Percentiles rank a stretch among this genome's conserved stretches.
Evolutionary conservation across 2,888 invertebrate species (phyloP).

Genomic region (Stictocephala bisonia): DNA sequence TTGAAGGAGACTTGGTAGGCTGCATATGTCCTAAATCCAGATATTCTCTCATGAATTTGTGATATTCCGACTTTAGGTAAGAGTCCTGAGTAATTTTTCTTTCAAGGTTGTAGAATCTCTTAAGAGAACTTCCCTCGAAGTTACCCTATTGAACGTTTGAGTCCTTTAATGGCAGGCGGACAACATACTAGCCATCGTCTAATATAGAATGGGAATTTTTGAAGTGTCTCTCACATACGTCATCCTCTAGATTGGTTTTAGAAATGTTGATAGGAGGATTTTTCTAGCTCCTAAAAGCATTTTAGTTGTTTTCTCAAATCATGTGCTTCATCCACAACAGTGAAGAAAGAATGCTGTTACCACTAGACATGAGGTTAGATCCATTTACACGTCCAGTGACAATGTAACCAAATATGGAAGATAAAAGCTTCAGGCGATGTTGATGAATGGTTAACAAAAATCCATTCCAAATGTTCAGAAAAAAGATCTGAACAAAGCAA

Average conservation of each 20-base stretch:
- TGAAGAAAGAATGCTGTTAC: not conserved
- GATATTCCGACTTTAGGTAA: constrained; percentile 39
- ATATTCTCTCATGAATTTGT: constrained; percentile 55
- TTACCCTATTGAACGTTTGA: constrained; percentile 9
- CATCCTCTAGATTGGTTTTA: constrained; percentile 15
- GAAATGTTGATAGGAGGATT: no score
- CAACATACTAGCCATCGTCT: constrained; percentile 30
- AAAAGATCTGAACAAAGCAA: constrained; percentile 45
- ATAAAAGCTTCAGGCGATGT: constrained; percentile 1
- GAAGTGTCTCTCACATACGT: constrained; percentile 42
- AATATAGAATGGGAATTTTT: constrained; percentile 18
- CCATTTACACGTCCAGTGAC: constrained; percentile 15
- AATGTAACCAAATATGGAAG: constrained; percentile 34
- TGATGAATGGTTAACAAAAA: not conserved
- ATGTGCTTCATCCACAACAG: not conserved
- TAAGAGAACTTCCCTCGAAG: constrained; percentile 24
- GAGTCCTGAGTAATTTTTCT: constrained; percentile 2
- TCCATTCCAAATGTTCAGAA: constrained; percentile 31
- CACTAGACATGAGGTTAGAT: not conserved
- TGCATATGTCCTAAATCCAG: constrained; percentile 54
- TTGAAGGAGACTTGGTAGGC: not conserved
- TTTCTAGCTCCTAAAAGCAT: constrained; percentile 35
- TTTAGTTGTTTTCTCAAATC: constrained; percentile 7
- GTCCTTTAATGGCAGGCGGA: constrained; percentile 36
- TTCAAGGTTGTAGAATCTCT: constrained; percentile 43